Base-by-base conservation (phyloP, 2,113 vertebrate species). In the Odontophorus gujanensis region DNA sequence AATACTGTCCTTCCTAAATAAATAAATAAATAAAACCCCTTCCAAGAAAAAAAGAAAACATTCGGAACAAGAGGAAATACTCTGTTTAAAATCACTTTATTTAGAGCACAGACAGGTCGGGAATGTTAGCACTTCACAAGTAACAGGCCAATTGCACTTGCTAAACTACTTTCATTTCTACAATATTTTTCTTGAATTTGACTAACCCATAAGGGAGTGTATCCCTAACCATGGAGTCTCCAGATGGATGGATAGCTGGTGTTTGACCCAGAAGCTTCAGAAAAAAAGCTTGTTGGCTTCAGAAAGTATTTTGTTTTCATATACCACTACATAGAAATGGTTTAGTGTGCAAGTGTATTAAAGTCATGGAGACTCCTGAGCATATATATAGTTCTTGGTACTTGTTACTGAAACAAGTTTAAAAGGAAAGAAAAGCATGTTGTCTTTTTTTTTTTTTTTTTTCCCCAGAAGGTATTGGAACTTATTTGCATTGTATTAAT, bases 161-260 rank as follows among this genome's bases (percentile, higher is more conserved):
- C 43, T 30, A n/a, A 43, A 13, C 21, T 3, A 22, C 57, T 71
- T 83, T 53, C 1, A 57, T 9, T 43, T 74, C 42, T 62, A 1
- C 10, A n/a, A 2, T 1, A 34, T 65, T 80, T 47, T 36, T n/a
- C 20, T 76, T 48, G 13, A 45, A 50, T 76, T 75, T 79, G 34
- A 32, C 5, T 47, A 36, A 59, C 62, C 26, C 1, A 0, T 67
- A n/a, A 53, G 0, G 14, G 3, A 62, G 5, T 2, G 6, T 38
- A 20, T 53, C 53, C 22, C 2, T 30, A 62, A 63, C 32, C 18
- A 20, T 58, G 9, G 62, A 67, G 20, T 34, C 2, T 40, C 11
- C 26, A 61, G 16, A 18, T 6, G 21, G 13, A 25, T 1, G 2
- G 78, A 53, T 4, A 21, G 8, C 8, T 73, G 24, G 21, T 77